These are phyloP conservation scores for Leptopilina myrica DNA, from an alignment of 2,888 invertebrate genomes.

Conservation along the genomic window DNA sequence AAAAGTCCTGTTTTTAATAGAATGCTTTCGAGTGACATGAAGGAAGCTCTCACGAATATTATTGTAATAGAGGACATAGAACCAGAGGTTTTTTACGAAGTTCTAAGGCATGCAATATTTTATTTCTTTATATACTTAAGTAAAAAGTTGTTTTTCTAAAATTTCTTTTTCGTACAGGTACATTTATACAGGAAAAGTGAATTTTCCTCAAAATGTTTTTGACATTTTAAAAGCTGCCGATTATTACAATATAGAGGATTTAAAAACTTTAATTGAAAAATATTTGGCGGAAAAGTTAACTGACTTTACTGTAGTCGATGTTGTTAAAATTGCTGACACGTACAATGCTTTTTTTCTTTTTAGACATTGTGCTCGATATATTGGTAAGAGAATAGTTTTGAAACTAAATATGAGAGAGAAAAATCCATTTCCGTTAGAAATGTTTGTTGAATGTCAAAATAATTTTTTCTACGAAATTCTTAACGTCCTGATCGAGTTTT, in stretches of 20 bases:
- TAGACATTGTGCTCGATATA: background rate
- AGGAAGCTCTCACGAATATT: background rate
- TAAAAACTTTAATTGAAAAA: background rate
- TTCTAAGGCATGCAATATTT: background rate
- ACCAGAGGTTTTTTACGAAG: background rate
- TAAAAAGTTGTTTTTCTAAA: background rate
- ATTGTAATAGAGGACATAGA: background rate
- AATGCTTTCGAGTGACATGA: background rate
- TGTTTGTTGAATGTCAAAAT: background rate
- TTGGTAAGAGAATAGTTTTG: background rate
- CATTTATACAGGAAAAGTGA: conserved; percentile 45
- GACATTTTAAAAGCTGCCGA: conserved; percentile 2
- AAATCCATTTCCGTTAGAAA: background rate
- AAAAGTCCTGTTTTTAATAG: conserved; percentile 2
- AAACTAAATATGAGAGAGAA: background rate
- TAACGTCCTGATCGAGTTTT: background rate
- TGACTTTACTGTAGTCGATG: background rate
- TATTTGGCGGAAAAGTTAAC: background rate
- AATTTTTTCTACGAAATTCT: conserved; percentile 14
- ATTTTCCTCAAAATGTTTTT: background rate
- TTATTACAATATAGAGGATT: background rate
- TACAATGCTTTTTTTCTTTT: background rate
- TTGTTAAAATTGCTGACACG: background rate
- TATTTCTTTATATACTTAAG: too few species aligned
- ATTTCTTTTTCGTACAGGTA: background rate